Base-by-base conservation (phyloP, 2,888 invertebrate species). In the Brenthis daphne region DNA sequence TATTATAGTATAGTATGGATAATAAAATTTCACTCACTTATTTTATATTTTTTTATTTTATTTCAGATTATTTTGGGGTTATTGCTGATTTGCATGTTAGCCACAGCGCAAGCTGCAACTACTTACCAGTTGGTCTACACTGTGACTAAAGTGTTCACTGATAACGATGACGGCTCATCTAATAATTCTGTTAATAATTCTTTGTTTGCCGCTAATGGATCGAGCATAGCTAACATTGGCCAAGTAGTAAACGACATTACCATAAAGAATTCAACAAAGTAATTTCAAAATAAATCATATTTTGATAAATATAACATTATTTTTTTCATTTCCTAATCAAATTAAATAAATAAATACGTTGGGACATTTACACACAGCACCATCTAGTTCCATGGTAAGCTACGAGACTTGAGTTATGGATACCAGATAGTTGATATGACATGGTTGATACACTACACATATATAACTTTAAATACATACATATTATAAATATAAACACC, bases 31-130 rank as follows among this genome's bases (percentile, higher is more conserved):
- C 1, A 43, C 11, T 11, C 11, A 8, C 11, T 1, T 43, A 43
- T 43, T 37, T 37, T 8, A 43, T 8, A 43, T 11, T 43, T 11
- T 43, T 37, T 43, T 20, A 43, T 57, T 6, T 51, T 37, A 47
- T 60, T 60, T 66, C 54, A 66, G 66, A 20, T 66, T 20, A 55
- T 66, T 29, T 60, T 66, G 54, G 47, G 66, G 2, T 47, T 60
- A 8, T n/a, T 66, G 14, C 54, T 60, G 2, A 24, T 66, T n/a
- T 55, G 54, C 20, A 16, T 60, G 60, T 54, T 60, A 20, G 55
- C 43, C 4, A 54, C 66, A 6, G 14, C 54, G 33, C 60, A 60
- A 2, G 43, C 60, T n/a, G 60, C 54, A n/a, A 58, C 60, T 20
- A 66, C 54, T 1, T 55, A 66, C 16, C n/a, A 33, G 47, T 4